Conservation (phyloP, 2,113 vertebrate genomes). For the Otus sunia region DNA sequence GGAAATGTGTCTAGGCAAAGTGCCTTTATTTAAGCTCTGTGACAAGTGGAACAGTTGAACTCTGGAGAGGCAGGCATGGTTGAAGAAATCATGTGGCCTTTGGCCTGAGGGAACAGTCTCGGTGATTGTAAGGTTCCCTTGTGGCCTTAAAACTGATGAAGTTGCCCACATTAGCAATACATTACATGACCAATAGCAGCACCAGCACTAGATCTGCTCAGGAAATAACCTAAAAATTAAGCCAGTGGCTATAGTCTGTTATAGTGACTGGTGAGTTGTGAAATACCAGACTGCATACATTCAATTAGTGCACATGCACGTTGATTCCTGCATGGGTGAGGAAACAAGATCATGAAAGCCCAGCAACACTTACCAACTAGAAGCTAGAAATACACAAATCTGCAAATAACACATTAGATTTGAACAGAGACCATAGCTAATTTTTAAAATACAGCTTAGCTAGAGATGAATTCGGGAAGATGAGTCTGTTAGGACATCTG, state of each 20-base stretch:
- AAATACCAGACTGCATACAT: background rate
- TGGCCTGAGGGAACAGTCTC: background rate
- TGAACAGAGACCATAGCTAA: background rate
- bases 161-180: background rate
- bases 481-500: background rate
- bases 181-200: background rate
- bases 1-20: background rate
- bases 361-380: background rate
- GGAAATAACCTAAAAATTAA: background rate
- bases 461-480: background rate
- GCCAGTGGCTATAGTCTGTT: background rate
- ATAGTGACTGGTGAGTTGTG: background rate
- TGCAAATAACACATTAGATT: background rate
- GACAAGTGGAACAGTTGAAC: background rate
- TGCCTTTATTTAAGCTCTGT: background rate
- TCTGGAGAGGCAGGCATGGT: background rate
- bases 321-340: background rate
- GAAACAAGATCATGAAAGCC: background rate
- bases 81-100: background rate
- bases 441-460: accelerated
- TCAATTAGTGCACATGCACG: background rate
- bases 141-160: background rate
- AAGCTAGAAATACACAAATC: background rate
- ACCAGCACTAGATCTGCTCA: background rate
- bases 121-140: background rate